Base-by-base conservation (phyloP, 2,113 vertebrate species). In the Bombycilla garrulus region DNA sequence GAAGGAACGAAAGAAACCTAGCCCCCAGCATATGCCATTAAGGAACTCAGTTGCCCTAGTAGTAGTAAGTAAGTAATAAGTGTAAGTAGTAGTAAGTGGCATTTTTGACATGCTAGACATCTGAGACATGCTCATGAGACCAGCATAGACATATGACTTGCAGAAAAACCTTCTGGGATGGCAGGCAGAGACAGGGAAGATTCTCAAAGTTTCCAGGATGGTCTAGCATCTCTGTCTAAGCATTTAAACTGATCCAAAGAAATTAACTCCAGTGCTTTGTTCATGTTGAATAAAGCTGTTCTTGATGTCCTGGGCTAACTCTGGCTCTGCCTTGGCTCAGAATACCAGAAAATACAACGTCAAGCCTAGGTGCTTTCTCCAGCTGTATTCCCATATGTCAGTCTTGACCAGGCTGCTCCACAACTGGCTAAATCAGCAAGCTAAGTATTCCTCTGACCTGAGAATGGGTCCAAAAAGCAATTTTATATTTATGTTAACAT, bases 341-440 rank as follows among this genome's bases (percentile, higher is more conserved):
- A 83, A 38, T 87, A 71, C 94, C 95, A 92, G 80, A 93, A 97
- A 97, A 95, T 22, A 54, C 45, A 82, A 96, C 94, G 38, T 38
- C 82, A 93, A 97, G 69, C 70, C 53, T 65, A 65, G 47, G 66
- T 92, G 70, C 78, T 94, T 80, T 35, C 44, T 92, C 94, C 93
- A 95, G 65, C n/a, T 88, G 20, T 93, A 94, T 97, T 97, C 86
- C 77, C 77, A 82, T 31, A 57, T 57, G 72, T 97, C 77, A 77
- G 1, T 22, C 85, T 92, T 96, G 81, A 95, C n/a, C 71, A 93
- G 81, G 58, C 60, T 92, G 69, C 70, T 96, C 65, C 78, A 94
- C 24, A 96, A 86, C 33, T 92, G 83, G 86, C 90, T 95, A 80
- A 88, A 58, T 23, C 58, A 81, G 78, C 48, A 92, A 61, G 60